Evolutionary conservation across 2,113 vertebrate species (phyloP).

Genomic region (Gymnobelideus leadbeateri): DNA sequence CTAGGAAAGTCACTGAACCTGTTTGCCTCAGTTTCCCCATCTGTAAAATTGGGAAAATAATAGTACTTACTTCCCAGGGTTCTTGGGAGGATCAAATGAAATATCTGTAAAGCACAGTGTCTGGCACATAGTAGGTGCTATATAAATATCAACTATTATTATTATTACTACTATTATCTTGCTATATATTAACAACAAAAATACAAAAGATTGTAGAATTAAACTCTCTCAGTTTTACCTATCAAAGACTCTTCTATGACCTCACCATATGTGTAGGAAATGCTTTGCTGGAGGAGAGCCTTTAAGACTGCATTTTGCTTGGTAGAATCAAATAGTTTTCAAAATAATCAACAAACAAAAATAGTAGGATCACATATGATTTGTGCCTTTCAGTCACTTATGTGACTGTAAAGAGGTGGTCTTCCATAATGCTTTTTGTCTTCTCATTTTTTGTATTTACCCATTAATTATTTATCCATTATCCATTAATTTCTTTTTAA

Average conservation of each 20-base stretch:
- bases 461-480: too few relatives aligned
- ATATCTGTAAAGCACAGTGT: not conserved
- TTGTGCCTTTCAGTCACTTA: not conserved
- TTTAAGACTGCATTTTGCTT: too few relatives aligned
- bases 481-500: not conserved
- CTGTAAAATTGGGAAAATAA: not conserved
- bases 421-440: not conserved
- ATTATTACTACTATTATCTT: not conserved
- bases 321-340: not conserved
- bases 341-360: not conserved
- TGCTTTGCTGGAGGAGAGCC: not conserved
- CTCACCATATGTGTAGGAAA: not conserved
- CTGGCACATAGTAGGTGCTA: not conserved
- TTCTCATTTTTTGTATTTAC: not conserved
- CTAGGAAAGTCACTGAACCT: not conserved
- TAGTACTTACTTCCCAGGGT: not conserved
- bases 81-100: not conserved
- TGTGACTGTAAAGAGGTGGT: not conserved
- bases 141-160: not conserved
- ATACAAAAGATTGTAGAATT: not conserved
- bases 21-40: not conserved
- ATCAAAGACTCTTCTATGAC: not conserved
- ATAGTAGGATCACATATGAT: not conserved
- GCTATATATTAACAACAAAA: not conserved
- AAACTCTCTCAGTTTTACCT: not conserved